phyloP scores from a whole-genome alignment of 2,888 invertebrate genomes.

The Agelastica alni region DNA sequence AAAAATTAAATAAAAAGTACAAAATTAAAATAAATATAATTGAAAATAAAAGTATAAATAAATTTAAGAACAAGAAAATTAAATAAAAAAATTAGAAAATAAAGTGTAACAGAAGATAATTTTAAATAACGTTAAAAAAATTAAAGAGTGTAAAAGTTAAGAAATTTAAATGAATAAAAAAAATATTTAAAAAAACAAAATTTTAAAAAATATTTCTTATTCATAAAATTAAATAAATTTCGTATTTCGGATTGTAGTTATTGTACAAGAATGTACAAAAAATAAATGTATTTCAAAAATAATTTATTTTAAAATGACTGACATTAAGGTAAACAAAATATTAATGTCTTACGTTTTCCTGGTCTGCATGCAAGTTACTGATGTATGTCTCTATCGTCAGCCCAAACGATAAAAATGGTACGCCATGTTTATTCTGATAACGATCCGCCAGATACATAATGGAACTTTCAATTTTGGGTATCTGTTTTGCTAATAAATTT shows the following conservation, averaged over 20 bases:
- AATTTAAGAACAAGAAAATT: too few relatives aligned
- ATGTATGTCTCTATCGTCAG: constrained; percentile 66
- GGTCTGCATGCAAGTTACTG: constrained; percentile 64
- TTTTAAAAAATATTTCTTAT: background rate
- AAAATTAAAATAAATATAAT: too few relatives aligned
- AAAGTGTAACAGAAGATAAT: too few relatives aligned
- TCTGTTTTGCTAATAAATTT: constrained; percentile 71
- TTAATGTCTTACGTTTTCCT: constrained; percentile 57
- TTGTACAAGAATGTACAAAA: too few relatives aligned
- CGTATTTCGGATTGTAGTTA: too few relatives aligned
- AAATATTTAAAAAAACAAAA: constrained; percentile 1
- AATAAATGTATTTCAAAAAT: background rate
- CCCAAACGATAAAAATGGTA: constrained; percentile 67
- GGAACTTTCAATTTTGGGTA: constrained; percentile 75
- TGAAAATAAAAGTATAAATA: too few relatives aligned
- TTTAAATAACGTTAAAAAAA: too few relatives aligned
- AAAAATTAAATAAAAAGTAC: too few relatives aligned
- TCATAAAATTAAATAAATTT: too few relatives aligned
- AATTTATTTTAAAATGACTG: background rate
- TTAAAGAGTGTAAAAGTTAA: too few relatives aligned
- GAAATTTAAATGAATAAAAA: too few relatives aligned
- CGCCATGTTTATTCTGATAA: constrained; percentile 61
- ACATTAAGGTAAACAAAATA: background rate
- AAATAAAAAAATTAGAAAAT: too few relatives aligned
- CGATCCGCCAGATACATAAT: constrained; percentile 62